phyloP scores from a whole-genome alignment of 2,113 vertebrate genomes.

The human region GRCh38 chr15:21283001-21283500 shows the following conservation, averaged over 20 bases:
- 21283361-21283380: background rate
- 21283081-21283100: background rate
- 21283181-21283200: background rate
- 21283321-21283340: background rate
- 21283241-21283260: background rate
- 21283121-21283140: background rate
- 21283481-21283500: no score
- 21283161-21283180: background rate
- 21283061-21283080: background rate
- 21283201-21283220: background rate
- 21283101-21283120: background rate
- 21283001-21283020: background rate
- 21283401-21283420: background rate
- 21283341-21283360: background rate
- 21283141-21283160: background rate
- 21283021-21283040: background rate
- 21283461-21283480: background rate
- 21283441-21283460: background rate
- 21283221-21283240: background rate
- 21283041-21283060: background rate
- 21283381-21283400: background rate
- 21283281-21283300: background rate
- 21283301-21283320: background rate
- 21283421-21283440: background rate
- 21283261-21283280: background rate